phyloP scores from a whole-genome alignment of 2,113 vertebrate species.

The Aix galericulata region DNA sequence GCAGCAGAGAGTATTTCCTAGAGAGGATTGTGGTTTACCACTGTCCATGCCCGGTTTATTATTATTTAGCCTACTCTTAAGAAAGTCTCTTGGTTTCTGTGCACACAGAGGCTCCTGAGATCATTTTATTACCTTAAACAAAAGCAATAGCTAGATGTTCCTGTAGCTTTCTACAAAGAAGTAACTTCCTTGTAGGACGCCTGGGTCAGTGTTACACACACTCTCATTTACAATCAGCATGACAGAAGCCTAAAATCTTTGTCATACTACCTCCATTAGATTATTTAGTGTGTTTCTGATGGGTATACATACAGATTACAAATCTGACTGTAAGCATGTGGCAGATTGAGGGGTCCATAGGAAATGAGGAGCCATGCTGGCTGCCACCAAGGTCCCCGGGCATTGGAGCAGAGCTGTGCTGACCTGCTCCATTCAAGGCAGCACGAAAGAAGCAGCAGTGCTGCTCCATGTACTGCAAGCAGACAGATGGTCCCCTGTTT shows the following conservation, averaged over 20 bases:
- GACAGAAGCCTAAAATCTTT: not conserved
- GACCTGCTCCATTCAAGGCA: not conserved
- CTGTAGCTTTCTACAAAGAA: not conserved
- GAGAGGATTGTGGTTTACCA: not conserved
- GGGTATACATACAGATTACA: not conserved
- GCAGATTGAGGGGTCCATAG: not conserved
- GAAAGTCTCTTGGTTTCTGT: not conserved
- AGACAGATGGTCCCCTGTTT: not conserved
- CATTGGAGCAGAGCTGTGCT: not conserved
- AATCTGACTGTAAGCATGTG: not conserved
- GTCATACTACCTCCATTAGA: not conserved
- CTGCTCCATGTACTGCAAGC: accelerated
- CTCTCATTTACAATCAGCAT: not conserved
- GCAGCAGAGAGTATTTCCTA: not conserved
- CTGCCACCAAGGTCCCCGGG: not conserved
- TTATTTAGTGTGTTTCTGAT: not conserved
- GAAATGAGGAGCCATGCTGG: not conserved
- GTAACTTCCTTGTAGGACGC: not conserved
- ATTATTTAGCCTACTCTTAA: not conserved
- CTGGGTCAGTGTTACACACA: not conserved
- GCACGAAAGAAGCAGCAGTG: not conserved
- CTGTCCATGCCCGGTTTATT: not conserved
- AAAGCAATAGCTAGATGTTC: not conserved
- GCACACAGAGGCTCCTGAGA: not conserved
- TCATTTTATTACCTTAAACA: not conserved